A percentile compares a stretch with the other conserved stretches of the same genome.
phyloP scores from a whole-genome alignment of 1,140 invertebrate genomes.

The Drosophila ficusphila region DNA sequence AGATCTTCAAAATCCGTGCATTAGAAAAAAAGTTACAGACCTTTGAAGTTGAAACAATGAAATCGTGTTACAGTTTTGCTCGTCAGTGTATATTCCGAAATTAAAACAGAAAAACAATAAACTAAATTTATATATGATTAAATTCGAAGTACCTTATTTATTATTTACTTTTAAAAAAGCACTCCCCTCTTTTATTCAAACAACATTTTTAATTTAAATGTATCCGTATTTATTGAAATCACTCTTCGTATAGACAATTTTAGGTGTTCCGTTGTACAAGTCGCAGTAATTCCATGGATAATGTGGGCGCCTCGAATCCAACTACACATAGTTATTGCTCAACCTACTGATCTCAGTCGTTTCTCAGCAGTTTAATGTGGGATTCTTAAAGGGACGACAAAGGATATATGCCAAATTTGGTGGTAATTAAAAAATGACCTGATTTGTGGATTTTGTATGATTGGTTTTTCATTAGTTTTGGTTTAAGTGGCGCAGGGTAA shows the following conservation, averaged over 20 bases:
- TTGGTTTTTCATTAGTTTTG: slow-evolving; percentile 27
- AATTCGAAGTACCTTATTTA: background rate
- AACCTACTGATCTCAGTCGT: slow-evolving; percentile 3
- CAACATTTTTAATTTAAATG: slow-evolving; percentile 17
- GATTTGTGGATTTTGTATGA: slow-evolving; percentile 38
- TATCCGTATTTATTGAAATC: slow-evolving; percentile 69
- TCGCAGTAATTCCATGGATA: slow-evolving; percentile 21
- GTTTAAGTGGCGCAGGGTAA: slow-evolving; percentile 19
- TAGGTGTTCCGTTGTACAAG: slow-evolving; percentile 18
- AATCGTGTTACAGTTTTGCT: too few relatives aligned
- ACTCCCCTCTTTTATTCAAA: background rate
- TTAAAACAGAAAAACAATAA: slow-evolving; percentile 55
- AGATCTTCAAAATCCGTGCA: too few relatives aligned
- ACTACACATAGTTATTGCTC: background rate
- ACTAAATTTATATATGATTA: slow-evolving; percentile 60
- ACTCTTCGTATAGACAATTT: slow-evolving; percentile 51
- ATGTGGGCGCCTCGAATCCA: background rate
- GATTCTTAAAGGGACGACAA: slow-evolving; percentile 58
- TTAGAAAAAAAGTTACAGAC: too few relatives aligned
- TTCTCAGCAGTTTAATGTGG: slow-evolving; percentile 12
- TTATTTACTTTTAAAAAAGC: background rate
- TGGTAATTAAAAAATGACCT: slow-evolving; percentile 30
- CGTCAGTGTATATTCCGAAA: slow-evolving; percentile 64
- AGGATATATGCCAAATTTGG: background rate
- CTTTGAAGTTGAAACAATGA: too few relatives aligned